Percentiles rank a stretch among this genome's conserved stretches.
phyloP scores from a whole-genome alignment of 2,113 vertebrate genomes.

The Cariama cristata region DNA sequence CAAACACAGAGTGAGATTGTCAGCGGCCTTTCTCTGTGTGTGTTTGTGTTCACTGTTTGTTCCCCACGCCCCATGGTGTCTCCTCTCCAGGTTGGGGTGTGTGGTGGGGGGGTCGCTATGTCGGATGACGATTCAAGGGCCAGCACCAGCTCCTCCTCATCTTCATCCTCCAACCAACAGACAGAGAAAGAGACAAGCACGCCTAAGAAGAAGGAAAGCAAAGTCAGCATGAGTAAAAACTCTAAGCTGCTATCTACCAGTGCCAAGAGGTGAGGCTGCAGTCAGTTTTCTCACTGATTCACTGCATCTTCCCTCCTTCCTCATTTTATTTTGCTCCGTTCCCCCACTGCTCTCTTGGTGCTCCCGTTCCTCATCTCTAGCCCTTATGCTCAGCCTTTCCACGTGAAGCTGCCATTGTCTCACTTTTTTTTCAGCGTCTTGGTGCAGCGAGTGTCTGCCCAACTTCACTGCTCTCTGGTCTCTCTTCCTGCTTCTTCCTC shows the following conservation, averaged over 20 bases:
- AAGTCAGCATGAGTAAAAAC: slow-evolving; percentile 98
- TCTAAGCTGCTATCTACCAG: slow-evolving; percentile 97
- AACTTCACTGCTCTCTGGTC: background rate
- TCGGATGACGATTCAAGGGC: slow-evolving; percentile 99
- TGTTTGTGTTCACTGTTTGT: slow-evolving; percentile 70
- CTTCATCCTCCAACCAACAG: slow-evolving; percentile 88
- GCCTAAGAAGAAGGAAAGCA: slow-evolving; percentile 92
- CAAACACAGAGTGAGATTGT: slow-evolving; percentile 47
- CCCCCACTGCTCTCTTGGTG: background rate
- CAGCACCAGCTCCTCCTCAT: slow-evolving; percentile 94
- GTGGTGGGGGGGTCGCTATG: slow-evolving; percentile 90
- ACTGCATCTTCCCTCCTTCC: background rate
- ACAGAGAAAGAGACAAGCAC: slow-evolving; percentile 83
- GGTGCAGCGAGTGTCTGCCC: background rate
- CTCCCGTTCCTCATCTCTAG: background rate
- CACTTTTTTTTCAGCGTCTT: background rate
- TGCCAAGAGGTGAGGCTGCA: slow-evolving; percentile 88
- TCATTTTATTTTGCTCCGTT: background rate
- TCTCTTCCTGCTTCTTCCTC: background rate
- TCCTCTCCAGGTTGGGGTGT: slow-evolving; percentile 79
- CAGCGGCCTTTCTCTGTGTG: slow-evolving; percentile 51
- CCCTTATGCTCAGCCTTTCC: background rate
- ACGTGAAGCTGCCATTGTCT: background rate
- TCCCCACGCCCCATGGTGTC: slow-evolving; percentile 70
- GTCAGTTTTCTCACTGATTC: background rate